phyloP scores from a whole-genome alignment of 2,888 invertebrate species.

The Xiphydria camelus region DNA sequence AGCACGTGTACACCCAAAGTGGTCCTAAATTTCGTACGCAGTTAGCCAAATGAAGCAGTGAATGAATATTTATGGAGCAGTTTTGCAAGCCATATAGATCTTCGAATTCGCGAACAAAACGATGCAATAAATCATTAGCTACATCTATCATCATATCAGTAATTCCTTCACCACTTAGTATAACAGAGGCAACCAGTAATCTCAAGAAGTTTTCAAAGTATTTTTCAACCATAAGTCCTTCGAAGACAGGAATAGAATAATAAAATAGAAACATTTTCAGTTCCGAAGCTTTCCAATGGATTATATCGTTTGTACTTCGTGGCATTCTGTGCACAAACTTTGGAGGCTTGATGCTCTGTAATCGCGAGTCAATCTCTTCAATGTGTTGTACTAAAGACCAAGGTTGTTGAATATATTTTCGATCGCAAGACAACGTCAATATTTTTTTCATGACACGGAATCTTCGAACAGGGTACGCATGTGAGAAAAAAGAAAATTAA shows the following conservation, averaged over 20 bases:
- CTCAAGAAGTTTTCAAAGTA: too few relatives aligned
- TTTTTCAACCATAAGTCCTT: background rate
- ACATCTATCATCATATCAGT: background rate
- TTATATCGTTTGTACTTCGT: background rate
- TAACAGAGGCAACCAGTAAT: background rate
- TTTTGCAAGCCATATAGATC: background rate
- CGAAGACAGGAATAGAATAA: constrained; percentile 1
- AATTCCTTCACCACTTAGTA: constrained; percentile 1
- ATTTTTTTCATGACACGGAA: background rate
- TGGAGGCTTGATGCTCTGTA: constrained; percentile 1
- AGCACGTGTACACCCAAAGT: constrained; percentile 4
- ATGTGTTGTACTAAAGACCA: background rate
- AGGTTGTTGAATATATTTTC: constrained; percentile 3
- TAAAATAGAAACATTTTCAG: constrained; percentile 2
- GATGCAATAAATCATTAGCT: background rate
- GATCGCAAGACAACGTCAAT: background rate
- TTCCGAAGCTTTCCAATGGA: constrained; percentile 10
- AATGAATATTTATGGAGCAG: constrained; percentile 6
- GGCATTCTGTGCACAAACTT: constrained; percentile 6
- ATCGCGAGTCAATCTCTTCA: background rate
- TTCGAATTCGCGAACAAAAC: constrained; percentile 2
- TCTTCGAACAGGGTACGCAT: too few relatives aligned
- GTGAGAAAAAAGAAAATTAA: constrained; percentile 1
- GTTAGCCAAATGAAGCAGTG: background rate
- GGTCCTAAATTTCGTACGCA: constrained; percentile 5